These are phyloP conservation scores for Brachyhypopomus occidentalis DNA, from an alignment of 2,113 vertebrate genomes.

Conservation along the genomic window DNA sequence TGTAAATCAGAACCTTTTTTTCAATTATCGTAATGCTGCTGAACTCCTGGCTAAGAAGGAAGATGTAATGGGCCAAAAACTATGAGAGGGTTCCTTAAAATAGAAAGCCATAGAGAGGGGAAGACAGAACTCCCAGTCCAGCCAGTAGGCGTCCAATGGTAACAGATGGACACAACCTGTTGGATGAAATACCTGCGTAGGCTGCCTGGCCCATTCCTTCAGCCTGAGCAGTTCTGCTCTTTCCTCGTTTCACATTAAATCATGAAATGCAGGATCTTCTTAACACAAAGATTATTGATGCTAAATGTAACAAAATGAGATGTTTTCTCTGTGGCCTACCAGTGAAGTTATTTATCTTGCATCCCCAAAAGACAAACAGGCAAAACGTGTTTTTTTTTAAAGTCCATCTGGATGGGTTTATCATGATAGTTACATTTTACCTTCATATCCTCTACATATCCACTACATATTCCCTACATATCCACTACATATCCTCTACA, in stretches of 20 bases:
- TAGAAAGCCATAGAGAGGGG: constrained; percentile 41
- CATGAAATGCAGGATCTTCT: neutral
- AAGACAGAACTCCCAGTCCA: constrained; percentile 22
- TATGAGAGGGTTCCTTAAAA: constrained; percentile 55
- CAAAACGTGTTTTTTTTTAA: neutral
- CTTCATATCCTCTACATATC: neutral
- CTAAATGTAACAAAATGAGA: too few species aligned
- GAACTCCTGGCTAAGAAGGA: constrained; percentile 55
- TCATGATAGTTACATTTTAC: neutral
- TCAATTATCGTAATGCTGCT: constrained; percentile 65
- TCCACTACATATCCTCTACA: too few species aligned
- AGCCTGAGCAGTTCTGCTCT: neutral
- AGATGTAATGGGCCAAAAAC: constrained; percentile 62
- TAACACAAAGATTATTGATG: too few species aligned
- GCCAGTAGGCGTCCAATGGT: constrained; percentile 21
- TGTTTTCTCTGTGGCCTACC: too few species aligned
- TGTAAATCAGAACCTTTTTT: constrained; percentile 71
- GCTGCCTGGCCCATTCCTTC: neutral
- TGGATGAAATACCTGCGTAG: neutral
- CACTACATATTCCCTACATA: neutral
- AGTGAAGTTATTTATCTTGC: too few species aligned
- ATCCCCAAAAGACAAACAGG: too few species aligned
- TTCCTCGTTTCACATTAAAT: neutral
- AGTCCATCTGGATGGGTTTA: neutral
- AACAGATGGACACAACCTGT: constrained; percentile 21